phyloP scores from a whole-genome alignment of 2,797 vertebrate species.

The Alectoris magna region DNA sequence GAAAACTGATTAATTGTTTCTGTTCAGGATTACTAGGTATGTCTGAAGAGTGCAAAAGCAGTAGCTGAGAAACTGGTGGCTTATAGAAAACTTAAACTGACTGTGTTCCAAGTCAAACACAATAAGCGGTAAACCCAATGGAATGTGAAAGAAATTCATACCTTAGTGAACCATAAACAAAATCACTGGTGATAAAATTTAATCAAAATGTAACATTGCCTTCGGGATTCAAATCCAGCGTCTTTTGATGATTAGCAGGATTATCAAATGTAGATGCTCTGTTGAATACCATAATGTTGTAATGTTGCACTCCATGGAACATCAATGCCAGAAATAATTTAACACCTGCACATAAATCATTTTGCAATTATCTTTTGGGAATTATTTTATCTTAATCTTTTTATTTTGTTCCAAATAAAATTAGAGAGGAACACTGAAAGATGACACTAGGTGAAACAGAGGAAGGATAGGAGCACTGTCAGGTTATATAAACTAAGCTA shows the following conservation, averaged over 20 bases:
- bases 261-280: slow-evolving; percentile 56
- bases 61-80: slow-evolving; percentile 56
- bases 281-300: slow-evolving; percentile 50
- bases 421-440: slow-evolving; percentile 66
- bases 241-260: slow-evolving; percentile 56
- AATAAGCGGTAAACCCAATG: slow-evolving; percentile 50
- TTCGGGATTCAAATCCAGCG: slow-evolving; percentile 36
- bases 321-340: slow-evolving; percentile 66
- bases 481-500: slow-evolving; percentile 72
- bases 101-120: slow-evolving; percentile 66
- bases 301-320: slow-evolving; percentile 14
- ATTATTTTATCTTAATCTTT: slow-evolving; percentile 73
- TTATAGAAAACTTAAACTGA: slow-evolving; percentile 30
- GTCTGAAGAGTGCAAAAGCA: background rate
- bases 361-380: slow-evolving; percentile 73
- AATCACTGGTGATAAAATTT: slow-evolving; percentile 64
- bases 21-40: fast-evolving
- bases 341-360: slow-evolving; percentile 78
- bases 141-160: slow-evolving; percentile 71
- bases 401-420: slow-evolving; percentile 77
- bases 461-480: slow-evolving; percentile 45
- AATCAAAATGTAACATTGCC: slow-evolving; percentile 65
- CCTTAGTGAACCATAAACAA: slow-evolving; percentile 62
- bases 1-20: background rate
- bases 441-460: slow-evolving; percentile 57